Base-by-base conservation (phyloP, 2,888 invertebrate species). In the Sepiola atlantica region DNA sequence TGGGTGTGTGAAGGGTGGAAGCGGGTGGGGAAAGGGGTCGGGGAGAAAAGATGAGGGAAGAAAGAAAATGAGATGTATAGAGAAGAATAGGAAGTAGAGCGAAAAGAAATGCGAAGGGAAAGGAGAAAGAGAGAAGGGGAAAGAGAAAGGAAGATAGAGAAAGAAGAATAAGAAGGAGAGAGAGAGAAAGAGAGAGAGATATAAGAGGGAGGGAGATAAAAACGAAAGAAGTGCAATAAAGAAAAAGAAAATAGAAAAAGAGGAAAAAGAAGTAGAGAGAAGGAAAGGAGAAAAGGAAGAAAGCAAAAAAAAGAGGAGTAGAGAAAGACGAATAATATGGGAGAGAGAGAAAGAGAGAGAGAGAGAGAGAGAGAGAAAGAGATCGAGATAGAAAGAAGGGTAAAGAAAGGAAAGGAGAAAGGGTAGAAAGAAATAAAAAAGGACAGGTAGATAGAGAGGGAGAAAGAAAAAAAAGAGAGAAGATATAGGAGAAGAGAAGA, bases 61-160 rank as follows among this genome's bases (percentile, higher is more conserved):
- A 61, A 21, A 16, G n/a, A 77, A n/a, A 77, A n/a, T 0, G 18
- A 10, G 1, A 28, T 14, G n/a, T n/a, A 12, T 0, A 77, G 14
- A 16, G n/a, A n/a, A 18, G 10, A 77, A n/a, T 12, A 0, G n/a
- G n/a, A 77, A n/a, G 4, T 28, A n/a, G 24, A 21, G 57, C 21
- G 20, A 57, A 20, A 55, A 55, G 16, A 55, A 16, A 55, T 16
- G 16, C 2, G 21, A 12, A 21, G 21, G 16, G 20, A 6, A 57
- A 21, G 20, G 21, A 57, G 57, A 57, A 24, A 57, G 21, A 57
- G 21, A 21, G 18, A 12, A 16, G 6, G 57, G 21, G n/a, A 28
- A 55, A 90, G n/a, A 35, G 94, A 24, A 10, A 95, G 90, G 16
- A 12, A 90, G 90, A 90, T 2, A 90, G 28, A 35, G 90, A 90